Conservation (phyloP, 2,888 invertebrate species). For the Argyresthia albistria region DNA sequence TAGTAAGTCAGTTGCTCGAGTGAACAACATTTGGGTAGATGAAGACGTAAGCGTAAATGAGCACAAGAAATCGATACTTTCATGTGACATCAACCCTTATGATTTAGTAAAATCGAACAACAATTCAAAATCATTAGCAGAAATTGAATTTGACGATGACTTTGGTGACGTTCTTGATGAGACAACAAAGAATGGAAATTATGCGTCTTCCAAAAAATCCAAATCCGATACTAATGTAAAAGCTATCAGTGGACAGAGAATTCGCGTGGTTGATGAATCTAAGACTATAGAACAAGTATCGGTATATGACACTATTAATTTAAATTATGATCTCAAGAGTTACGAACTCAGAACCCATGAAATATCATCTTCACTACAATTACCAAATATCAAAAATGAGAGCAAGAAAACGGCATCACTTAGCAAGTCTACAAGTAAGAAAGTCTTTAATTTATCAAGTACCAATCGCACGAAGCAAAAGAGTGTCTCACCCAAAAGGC, state of each 20-base stretch:
- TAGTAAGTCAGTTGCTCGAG: slow-evolving; percentile 62
- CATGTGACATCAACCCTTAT: slow-evolving; percentile 89
- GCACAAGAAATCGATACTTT: slow-evolving; percentile 80
- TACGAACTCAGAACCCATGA: slow-evolving; percentile 45
- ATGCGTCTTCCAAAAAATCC: slow-evolving; percentile 35
- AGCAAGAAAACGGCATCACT: slow-evolving; percentile 41
- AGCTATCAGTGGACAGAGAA: slow-evolving; percentile 79
- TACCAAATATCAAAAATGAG: slow-evolving; percentile 63
- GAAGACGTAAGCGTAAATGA: slow-evolving; percentile 40
- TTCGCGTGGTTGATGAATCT: slow-evolving; percentile 73
- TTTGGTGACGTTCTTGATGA: slow-evolving; percentile 53
- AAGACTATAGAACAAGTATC: slow-evolving; percentile 46
- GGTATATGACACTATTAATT: slow-evolving; percentile 56
- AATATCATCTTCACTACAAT: slow-evolving; percentile 34
- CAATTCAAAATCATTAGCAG: slow-evolving; percentile 56
- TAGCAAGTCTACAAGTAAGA: slow-evolving; percentile 49
- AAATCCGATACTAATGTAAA: slow-evolving; percentile 68
- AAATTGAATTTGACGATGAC: slow-evolving; percentile 69
- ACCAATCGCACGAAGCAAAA: slow-evolving; percentile 55
- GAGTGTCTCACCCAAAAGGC: slow-evolving; percentile 74
- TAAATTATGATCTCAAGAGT: slow-evolving; percentile 56
- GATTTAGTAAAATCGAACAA: slow-evolving; percentile 77
- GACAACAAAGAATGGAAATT: slow-evolving; percentile 32
- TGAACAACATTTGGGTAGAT: slow-evolving; percentile 60
- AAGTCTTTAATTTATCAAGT: slow-evolving; percentile 33